Base-by-base conservation (phyloP, 2,888 invertebrate genomes). In the Cosmorhoe ocellata region DNA sequence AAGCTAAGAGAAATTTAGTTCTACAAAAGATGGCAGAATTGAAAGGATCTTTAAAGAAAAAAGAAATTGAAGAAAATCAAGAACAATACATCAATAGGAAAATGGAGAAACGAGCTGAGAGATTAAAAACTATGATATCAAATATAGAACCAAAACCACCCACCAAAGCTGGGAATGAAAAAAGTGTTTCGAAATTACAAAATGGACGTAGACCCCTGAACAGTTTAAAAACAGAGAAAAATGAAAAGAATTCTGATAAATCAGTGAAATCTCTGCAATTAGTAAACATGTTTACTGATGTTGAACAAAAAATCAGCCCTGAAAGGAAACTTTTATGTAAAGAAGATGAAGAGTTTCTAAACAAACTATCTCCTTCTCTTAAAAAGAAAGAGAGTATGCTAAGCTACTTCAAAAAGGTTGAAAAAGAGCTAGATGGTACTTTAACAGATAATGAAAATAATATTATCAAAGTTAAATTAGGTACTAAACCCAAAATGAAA, bases 21-120 rank as follows among this genome's bases (percentile, higher is more conserved):
- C 76, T 94, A 40, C 88, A 92, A 69, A 91, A 91, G 56, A 92
- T 94, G 92, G 92, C 94, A 7, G 92, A 93, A 59, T 86, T 87
- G 13, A 94, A 93, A 70, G 93, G 93, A 1, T 84, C 87, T 38
- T 52, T 85, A 0, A 91, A 91, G 41, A 94, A 93, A 59, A 85
- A 92, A 51, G 92, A 93, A 75, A 61, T 89, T 1, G 90, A 91
- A 24, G 89, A 92, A 50, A 89, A 91, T 34, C 89, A 92, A 44
- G 92, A 92, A 38, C 88, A 89, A 41, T 87, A 79, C 60, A 91
- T 94, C 10, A 91, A 92, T 50, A 76, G 80, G 28, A 88, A 92
- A 74, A 79, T 95, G 79, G 88, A 92, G 9, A 92, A 92, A 66
- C 80, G 95, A 45, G 91, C 93, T 12, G 92, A 92, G 66, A 81